These are phyloP conservation scores for Antitype chi DNA, from an alignment of 2,888 invertebrate species.

Conservation along the genomic window DNA sequence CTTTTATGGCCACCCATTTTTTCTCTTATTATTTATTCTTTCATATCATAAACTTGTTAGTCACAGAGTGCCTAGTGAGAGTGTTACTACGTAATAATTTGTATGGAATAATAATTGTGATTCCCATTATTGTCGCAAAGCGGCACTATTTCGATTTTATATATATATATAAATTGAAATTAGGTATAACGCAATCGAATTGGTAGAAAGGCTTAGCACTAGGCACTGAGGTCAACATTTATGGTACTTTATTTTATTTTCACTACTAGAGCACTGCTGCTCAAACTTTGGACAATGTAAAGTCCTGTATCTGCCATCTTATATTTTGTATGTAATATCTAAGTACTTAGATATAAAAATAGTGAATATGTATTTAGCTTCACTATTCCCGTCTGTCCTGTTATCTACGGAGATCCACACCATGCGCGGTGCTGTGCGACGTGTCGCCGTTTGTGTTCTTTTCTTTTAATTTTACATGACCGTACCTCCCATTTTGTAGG, in stretches of 20 bases:
- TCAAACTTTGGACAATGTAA: conserved; percentile 27
- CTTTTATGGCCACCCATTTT: conserved; percentile 69
- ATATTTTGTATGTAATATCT: conserved; percentile 48
- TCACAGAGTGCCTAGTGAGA: not conserved
- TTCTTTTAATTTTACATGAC: conserved; percentile 16
- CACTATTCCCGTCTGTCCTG: conserved; percentile 39
- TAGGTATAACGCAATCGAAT: not conserved
- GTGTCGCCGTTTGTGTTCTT: not conserved
- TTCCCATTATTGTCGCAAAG: not conserved
- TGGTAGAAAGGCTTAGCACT: not conserved
- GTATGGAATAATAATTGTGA: not conserved
- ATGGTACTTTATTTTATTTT: conserved; percentile 29
- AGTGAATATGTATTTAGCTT: conserved; percentile 53
- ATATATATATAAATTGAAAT: not conserved
- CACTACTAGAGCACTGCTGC: conserved; percentile 21
- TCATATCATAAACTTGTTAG: conserved; percentile 36
- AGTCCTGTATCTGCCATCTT: conserved; percentile 43
- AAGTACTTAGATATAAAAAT: conserved; percentile 41
- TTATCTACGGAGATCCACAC: conserved; percentile 29
- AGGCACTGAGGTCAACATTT: not conserved
- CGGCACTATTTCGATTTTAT: not conserved
- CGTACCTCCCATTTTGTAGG: conserved; percentile 20
- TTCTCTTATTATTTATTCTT: conserved; percentile 64
- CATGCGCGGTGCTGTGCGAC: conserved; percentile 3
- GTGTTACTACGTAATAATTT: not conserved